Conservation (phyloP, 2,113 vertebrate species). For the Podilymbus podiceps region DNA sequence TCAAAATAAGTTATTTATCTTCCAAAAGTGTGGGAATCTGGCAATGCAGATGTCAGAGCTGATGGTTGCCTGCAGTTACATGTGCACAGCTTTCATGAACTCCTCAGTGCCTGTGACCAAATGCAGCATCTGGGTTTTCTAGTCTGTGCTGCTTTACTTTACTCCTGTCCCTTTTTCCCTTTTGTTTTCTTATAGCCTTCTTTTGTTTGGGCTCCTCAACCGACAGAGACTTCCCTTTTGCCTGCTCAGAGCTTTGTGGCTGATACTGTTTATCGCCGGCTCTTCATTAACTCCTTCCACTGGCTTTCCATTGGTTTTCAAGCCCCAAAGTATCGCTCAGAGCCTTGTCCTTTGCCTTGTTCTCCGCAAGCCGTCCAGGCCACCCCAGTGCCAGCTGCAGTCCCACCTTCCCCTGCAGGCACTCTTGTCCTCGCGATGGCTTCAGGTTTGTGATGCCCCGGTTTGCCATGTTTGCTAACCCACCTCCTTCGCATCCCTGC, state of each 20-base stretch:
- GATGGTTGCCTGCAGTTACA: background rate
- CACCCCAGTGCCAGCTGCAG: background rate
- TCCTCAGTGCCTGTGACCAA: background rate
- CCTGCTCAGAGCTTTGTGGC: background rate
- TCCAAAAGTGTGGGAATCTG: conserved; percentile 7
- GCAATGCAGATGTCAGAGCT: conserved; percentile 21
- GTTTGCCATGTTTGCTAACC: background rate
- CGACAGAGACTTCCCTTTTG: background rate
- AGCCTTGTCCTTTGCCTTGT: background rate
- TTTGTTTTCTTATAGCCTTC: background rate
- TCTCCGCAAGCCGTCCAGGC: background rate
- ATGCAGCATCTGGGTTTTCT: background rate
- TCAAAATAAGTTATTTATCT: conserved; percentile 42
- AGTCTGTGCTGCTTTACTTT: background rate
- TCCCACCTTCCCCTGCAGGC: background rate
- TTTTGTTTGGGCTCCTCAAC: background rate
- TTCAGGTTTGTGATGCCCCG: background rate
- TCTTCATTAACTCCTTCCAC: background rate
- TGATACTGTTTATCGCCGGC: background rate
- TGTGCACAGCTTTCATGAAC: background rate
- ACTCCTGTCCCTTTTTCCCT: background rate
- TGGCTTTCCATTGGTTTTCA: background rate
- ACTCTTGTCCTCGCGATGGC: background rate
- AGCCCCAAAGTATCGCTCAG: background rate
- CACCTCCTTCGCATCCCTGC: background rate